phyloP scores from a whole-genome alignment of 2,888 invertebrate species.

The Cerceris ruficornis region DNA sequence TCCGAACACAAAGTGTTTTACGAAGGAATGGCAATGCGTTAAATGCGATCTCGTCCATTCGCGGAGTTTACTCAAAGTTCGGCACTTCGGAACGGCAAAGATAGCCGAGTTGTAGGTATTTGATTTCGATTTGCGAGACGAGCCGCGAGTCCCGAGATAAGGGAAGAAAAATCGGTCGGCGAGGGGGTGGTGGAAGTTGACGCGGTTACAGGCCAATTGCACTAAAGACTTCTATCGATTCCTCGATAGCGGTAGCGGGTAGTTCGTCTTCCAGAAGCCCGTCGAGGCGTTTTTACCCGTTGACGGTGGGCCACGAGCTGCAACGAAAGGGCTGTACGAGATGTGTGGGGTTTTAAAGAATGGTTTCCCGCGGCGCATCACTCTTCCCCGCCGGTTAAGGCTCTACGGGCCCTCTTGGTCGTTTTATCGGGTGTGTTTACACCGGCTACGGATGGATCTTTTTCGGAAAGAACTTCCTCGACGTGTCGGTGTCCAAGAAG shows the following conservation, averaged over 20 bases:
- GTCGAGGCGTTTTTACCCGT: slow-evolving; percentile 65
- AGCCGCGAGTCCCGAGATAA: no score
- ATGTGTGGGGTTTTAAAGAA: slow-evolving; percentile 72
- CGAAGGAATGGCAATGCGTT: no score
- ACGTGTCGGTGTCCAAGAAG: slow-evolving; percentile 70
- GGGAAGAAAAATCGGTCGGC: not conserved
- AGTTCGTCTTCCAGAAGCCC: slow-evolving; percentile 58
- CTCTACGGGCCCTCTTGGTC: slow-evolving; percentile 52
- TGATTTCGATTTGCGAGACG: not conserved
- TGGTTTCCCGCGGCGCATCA: slow-evolving; percentile 77
- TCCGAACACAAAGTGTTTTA: no score
- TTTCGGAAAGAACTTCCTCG: slow-evolving; percentile 72
- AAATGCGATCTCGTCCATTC: no score
- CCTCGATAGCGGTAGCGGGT: slow-evolving; percentile 26
- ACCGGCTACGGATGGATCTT: slow-evolving; percentile 72
- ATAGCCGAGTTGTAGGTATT: not conserved
- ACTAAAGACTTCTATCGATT: slow-evolving; percentile 18
- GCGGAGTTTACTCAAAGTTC: no score
- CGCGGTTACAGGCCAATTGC: not conserved
- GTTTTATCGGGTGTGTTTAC: slow-evolving; percentile 77
- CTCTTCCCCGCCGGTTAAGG: slow-evolving; percentile 74
- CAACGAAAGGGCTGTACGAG: slow-evolving; percentile 60
- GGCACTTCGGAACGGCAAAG: no score
- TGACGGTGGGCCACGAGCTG: slow-evolving; percentile 56
- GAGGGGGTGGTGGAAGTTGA: not conserved